Conservation (phyloP, 64 coral and sea anemone species). For the Actinia equina region DNA sequence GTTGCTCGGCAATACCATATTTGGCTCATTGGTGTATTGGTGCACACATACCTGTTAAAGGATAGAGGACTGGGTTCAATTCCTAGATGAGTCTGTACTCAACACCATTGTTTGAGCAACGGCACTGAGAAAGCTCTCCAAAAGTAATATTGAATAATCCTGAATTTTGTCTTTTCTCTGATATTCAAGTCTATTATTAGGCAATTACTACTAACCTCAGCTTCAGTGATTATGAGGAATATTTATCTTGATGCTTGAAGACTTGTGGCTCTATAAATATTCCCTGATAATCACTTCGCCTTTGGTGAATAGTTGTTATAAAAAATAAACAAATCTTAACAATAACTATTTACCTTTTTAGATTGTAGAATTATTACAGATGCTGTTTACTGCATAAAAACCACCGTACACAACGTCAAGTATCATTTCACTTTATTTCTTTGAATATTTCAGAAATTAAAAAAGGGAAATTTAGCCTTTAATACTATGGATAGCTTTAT, state of each 20-base stretch:
- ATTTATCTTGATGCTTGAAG: too few relatives aligned
- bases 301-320: too few relatives aligned
- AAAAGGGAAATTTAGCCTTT: neutral
- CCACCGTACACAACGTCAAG: neutral
- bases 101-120: neutral
- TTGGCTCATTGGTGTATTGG: slow-evolving; percentile 20
- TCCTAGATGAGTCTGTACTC: slow-evolving; percentile 5
- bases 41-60: slow-evolving; percentile 7
- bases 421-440: slow-evolving; percentile 15
- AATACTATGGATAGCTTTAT: slow-evolving; percentile 6
- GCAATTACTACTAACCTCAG: too few relatives aligned
- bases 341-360: too few relatives aligned
- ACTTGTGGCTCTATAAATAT: too few relatives aligned
- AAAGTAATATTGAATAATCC: neutral
- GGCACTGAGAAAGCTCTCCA: neutral
- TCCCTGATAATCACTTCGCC: too few relatives aligned
- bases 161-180: too few relatives aligned
- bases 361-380: too few relatives aligned
- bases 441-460: neutral
- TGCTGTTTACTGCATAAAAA: too few relatives aligned
- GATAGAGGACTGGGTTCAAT: slow-evolving; percentile 27
- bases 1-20: neutral
- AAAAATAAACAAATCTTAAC: too few relatives aligned
- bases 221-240: too few relatives aligned
- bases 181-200: too few relatives aligned